Evolutionary conservation across 2,113 vertebrate species (phyloP).

Genomic region (Microcebus tavaratra): DNA sequence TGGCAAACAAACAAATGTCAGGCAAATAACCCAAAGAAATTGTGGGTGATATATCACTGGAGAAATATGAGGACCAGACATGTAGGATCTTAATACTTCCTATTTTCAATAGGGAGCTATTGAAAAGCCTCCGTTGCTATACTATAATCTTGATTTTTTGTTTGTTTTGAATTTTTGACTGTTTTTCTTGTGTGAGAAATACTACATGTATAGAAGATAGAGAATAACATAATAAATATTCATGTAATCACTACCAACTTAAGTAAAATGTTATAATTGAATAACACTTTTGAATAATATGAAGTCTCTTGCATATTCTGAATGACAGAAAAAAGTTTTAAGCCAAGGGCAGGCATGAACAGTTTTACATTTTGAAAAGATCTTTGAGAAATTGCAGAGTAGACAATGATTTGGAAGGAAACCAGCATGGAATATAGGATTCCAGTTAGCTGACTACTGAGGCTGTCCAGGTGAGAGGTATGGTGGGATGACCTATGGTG

Average conservation of each 20-base stretch:
- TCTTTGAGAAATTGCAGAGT: not conserved
- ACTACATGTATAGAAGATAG: not conserved
- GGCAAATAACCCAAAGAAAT: not conserved
- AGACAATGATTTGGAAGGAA: not conserved
- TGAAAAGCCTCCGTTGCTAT: not conserved
- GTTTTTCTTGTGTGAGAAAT: not conserved
- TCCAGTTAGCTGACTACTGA: not conserved
- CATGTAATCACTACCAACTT: not conserved
- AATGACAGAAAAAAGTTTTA: not conserved
- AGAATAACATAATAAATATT: not conserved
- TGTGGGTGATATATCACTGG: not conserved
- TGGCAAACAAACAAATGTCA: not conserved
- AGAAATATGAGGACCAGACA: not conserved
- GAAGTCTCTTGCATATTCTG: not conserved
- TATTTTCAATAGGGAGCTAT: not conserved
- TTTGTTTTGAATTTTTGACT: not conserved
- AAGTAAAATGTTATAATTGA: not conserved
- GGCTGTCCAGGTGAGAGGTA: not conserved
- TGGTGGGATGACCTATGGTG: not conserved
- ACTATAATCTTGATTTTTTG: not conserved
- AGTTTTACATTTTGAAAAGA: not conserved
- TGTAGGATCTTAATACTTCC: not conserved
- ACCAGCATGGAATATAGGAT: not conserved
- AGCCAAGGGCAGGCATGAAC: not conserved
- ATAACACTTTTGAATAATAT: not conserved